These are phyloP conservation scores for Aythya fuligula DNA, from an alignment of 2,797 vertebrate species.

Conservation along the genomic window DNA sequence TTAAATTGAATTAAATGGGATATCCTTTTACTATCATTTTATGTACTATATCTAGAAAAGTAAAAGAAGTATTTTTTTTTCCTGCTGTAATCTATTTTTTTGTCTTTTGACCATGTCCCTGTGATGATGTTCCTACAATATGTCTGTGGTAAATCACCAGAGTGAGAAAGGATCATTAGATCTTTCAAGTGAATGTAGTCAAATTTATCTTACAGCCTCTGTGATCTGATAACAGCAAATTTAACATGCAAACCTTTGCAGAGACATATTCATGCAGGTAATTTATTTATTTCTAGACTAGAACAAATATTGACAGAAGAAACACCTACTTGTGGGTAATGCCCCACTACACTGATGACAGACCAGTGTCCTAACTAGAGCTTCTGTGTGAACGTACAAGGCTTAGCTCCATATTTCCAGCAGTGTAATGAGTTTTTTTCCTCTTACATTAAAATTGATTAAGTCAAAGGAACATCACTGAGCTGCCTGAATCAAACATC, in stretches of 20 bases:
- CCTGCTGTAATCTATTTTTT: not conserved
- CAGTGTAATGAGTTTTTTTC: not conserved
- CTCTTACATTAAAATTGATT: not conserved
- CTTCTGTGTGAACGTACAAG: not conserved
- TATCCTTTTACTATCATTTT: not conserved
- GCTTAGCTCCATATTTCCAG: not conserved
- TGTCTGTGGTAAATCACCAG: not conserved
- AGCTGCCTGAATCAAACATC: not conserved
- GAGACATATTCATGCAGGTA: not conserved
- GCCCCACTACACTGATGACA: constrained; percentile 2
- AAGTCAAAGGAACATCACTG: not conserved
- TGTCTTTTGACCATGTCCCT: not conserved
- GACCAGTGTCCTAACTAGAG: not conserved
- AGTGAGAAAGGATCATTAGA: constrained; percentile 2
- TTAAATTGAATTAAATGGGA: not conserved
- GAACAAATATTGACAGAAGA: constrained; percentile 47
- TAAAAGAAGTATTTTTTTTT: not conserved
- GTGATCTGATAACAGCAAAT: constrained; percentile 32
- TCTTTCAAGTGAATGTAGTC: not conserved
- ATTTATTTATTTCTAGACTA: constrained; percentile 39
- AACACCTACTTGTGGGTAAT: constrained; percentile 5
- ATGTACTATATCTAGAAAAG: not conserved
- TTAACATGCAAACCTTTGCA: not conserved
- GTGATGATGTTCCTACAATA: not conserved
- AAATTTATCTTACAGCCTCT: constrained; percentile 10